A percentile compares a stretch with the other conserved stretches of the same genome.
phyloP scores from a whole-genome alignment of 1,140 invertebrate genomes.

The Drosophila nikananu region DNA sequence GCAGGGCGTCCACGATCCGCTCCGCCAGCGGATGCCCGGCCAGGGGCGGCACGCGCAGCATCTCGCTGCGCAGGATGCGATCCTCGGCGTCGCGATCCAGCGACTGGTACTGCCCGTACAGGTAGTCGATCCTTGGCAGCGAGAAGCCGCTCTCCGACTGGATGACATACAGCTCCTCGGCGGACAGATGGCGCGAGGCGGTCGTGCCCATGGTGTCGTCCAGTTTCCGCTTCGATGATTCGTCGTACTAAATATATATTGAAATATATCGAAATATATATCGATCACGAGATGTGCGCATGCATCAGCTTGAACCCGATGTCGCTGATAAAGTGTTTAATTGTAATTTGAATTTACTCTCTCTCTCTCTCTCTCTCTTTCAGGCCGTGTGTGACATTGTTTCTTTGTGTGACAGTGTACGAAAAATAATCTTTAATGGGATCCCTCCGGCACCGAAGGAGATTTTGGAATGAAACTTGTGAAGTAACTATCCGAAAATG shows the following conservation, averaged over 20 bases:
- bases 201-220: constrained; percentile 32
- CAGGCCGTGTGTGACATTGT: constrained; percentile 1
- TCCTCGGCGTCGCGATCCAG: constrained; percentile 38
- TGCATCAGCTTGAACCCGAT: not conserved
- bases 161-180: constrained; percentile 27
- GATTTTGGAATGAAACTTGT: not conserved
- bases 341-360: constrained; percentile 10
- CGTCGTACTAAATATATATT: not conserved
- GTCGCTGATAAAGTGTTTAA: not conserved
- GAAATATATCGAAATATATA: not conserved
- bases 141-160: constrained; percentile 50
- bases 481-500: not conserved
- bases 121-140: constrained; percentile 42
- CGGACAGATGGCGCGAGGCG: constrained; percentile 33
- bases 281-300: not conserved
- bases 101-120: constrained; percentile 44
- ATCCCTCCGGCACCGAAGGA: not conserved
- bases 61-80: constrained; percentile 38
- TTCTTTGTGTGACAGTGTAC: constrained; percentile 22
- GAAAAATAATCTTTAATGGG: not conserved
- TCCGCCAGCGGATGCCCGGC: constrained; percentile 48
- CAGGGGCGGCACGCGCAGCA: constrained; percentile 38
- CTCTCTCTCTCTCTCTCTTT: constrained; percentile 1
- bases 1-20: constrained; percentile 30
- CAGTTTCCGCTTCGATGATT: not conserved